phyloP scores from a whole-genome alignment of 2,797 vertebrate species.

The Sebastes nivosus region DNA sequence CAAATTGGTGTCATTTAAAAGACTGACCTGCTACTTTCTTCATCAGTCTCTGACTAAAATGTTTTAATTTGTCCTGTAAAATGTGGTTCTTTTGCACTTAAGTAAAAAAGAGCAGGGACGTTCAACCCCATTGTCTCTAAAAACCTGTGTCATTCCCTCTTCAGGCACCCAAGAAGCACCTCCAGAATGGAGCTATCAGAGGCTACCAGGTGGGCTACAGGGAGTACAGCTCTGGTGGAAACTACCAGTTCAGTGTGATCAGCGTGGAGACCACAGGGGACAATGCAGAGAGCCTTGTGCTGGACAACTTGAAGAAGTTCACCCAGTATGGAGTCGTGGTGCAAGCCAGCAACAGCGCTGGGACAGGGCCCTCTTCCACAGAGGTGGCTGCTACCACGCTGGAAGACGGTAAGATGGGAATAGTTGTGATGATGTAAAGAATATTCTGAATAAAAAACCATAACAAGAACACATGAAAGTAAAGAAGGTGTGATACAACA shows the following conservation, averaged over 20 bases:
- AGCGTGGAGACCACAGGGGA: slow-evolving; percentile 95
- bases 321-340: slow-evolving; percentile 98
- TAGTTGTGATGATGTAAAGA: not conserved
- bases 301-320: slow-evolving; percentile 97
- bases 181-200: slow-evolving; percentile 95
- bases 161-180: slow-evolving; percentile 93
- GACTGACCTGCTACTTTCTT: not conserved
- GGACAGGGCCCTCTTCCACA: slow-evolving; percentile 95
- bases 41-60: not conserved
- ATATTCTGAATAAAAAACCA: not conserved
- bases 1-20: not conserved
- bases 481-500: not conserved
- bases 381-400: slow-evolving; percentile 95
- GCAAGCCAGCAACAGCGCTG: slow-evolving; percentile 95
- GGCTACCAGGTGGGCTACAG: slow-evolving; percentile 97
- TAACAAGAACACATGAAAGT: not conserved
- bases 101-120: not conserved
- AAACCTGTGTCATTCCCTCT: not conserved
- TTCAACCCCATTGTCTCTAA: not conserved
- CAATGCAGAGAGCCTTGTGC: slow-evolving; percentile 91
- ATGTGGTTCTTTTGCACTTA: not conserved
- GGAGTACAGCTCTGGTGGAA: slow-evolving; percentile 94
- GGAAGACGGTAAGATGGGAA: slow-evolving; percentile 88
- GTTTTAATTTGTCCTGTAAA: not conserved
- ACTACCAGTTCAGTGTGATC: slow-evolving; percentile 97